These are phyloP conservation scores for Listrodromus nycthemerus DNA, from an alignment of 2,888 invertebrate species.

Conservation along the genomic window DNA sequence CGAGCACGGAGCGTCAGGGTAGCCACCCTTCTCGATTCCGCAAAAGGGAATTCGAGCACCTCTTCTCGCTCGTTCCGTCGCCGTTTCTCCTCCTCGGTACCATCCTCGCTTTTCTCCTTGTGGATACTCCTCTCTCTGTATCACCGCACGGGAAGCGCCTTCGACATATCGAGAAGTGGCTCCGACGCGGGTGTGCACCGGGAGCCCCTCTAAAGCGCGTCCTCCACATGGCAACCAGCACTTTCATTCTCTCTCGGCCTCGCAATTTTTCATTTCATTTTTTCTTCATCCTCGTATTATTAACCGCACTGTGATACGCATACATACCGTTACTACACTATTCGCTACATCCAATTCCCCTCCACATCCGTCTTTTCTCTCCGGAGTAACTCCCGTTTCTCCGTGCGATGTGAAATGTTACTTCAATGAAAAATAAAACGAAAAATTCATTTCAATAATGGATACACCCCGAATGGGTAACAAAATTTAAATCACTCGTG, in stretches of 20 bases:
- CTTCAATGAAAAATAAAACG: slow-evolving; percentile 56
- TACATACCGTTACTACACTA: slow-evolving; percentile 3
- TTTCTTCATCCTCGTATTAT: slow-evolving; percentile 30
- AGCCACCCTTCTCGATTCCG: slow-evolving; percentile 41
- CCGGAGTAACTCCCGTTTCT: neutral
- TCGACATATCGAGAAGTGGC: slow-evolving; percentile 62
- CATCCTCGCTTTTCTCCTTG: neutral
- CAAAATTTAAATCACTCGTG: slow-evolving; percentile 57
- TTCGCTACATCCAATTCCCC: slow-evolving; percentile 26
- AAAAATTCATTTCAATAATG: slow-evolving; percentile 69
- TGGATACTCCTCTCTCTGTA: slow-evolving; percentile 39
- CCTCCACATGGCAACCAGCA: slow-evolving; percentile 28
- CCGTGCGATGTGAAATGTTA: neutral
- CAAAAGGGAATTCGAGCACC: slow-evolving; percentile 29
- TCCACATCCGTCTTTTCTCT: neutral
- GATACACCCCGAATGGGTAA: slow-evolving; percentile 46
- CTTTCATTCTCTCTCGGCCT: slow-evolving; percentile 43
- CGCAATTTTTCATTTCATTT: slow-evolving; percentile 1
- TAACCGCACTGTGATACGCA: slow-evolving; percentile 14
- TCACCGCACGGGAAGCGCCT: slow-evolving; percentile 39
- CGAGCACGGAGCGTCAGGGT: slow-evolving; percentile 14
- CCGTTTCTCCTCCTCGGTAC: neutral
- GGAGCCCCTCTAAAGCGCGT: slow-evolving; percentile 34
- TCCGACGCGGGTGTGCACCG: slow-evolving; percentile 17
- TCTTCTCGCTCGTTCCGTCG: slow-evolving; percentile 23